Conservation (phyloP, 2,888 invertebrate species). For the Anthrax anthrax region DNA sequence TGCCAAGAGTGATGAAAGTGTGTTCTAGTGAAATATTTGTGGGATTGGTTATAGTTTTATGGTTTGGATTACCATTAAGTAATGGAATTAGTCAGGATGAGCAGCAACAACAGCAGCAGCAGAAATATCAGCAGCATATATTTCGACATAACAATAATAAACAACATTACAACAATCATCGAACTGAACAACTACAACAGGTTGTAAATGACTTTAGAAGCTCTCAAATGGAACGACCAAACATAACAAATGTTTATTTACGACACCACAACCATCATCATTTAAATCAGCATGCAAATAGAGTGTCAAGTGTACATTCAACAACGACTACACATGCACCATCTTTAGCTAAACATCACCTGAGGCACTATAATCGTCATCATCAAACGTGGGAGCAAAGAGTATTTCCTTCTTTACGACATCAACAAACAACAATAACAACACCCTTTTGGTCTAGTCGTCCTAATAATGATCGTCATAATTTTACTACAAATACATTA, state of each 20-base stretch:
- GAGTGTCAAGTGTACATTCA: neutral
- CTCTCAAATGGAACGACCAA: slow-evolving; percentile 9
- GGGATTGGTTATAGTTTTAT: neutral
- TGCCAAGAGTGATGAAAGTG: slow-evolving; percentile 1
- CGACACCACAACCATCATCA: slow-evolving; percentile 10
- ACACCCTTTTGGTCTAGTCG: neutral
- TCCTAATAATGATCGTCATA: neutral
- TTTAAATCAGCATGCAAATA: slow-evolving; percentile 5
- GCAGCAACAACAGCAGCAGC: neutral
- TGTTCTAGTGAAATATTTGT: neutral
- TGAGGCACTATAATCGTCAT: slow-evolving; percentile 28
- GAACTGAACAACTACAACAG: slow-evolving; percentile 13
- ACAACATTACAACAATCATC: slow-evolving; percentile 21
- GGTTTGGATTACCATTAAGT: neutral
- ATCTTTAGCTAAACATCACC: slow-evolving; percentile 18
- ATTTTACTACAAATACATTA: slow-evolving; percentile 13
- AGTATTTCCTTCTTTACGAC: slow-evolving; percentile 22
- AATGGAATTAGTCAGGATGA: neutral
- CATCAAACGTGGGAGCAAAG: slow-evolving; percentile 26
- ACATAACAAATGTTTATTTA: slow-evolving; percentile 9
- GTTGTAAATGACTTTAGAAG: slow-evolving; percentile 15
- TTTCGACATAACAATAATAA: slow-evolving; percentile 1
- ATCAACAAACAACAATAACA: slow-evolving; percentile 14
- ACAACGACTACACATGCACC: neutral
- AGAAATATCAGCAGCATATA: neutral